phyloP scores from a whole-genome alignment of 2,113 vertebrate genomes.

The Deroptyus accipitrinus region DNA sequence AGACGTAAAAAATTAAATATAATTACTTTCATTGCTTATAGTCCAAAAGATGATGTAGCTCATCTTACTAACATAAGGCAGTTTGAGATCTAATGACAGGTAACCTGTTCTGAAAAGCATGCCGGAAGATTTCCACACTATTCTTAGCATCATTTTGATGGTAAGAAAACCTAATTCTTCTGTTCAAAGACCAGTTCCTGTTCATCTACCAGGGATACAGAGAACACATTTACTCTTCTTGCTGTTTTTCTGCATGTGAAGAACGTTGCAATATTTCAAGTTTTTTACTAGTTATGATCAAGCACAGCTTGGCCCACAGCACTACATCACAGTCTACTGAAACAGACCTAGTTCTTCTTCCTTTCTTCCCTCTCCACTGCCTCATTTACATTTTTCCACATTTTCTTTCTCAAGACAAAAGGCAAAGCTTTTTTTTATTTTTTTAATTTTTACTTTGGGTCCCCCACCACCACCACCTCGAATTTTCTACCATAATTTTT shows the following conservation, averaged over 20 bases:
- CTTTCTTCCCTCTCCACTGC: background rate
- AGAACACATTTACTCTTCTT: background rate
- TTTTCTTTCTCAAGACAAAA: background rate
- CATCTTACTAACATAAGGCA: background rate
- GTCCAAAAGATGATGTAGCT: background rate
- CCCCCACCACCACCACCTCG: background rate
- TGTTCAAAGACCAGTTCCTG: background rate
- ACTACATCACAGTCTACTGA: background rate
- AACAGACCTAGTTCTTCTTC: background rate
- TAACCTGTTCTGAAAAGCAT: background rate
- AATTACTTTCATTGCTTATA: background rate
- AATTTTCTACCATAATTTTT: background rate
- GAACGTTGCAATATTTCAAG: background rate
- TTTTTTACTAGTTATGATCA: background rate
- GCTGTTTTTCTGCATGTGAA: background rate
- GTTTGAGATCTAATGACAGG: background rate
- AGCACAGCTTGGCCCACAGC: background rate
- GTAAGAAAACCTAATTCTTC: background rate
- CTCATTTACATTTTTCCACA: background rate
- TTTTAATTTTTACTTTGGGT: background rate
- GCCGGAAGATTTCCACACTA: background rate
- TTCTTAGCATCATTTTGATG: background rate
- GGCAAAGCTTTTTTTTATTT: background rate
- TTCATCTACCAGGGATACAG: background rate
- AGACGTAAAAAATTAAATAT: background rate